Evolutionary conservation across 1,140 invertebrate species (phyloP).

Genomic region (Triops longicaudatus): DNA sequence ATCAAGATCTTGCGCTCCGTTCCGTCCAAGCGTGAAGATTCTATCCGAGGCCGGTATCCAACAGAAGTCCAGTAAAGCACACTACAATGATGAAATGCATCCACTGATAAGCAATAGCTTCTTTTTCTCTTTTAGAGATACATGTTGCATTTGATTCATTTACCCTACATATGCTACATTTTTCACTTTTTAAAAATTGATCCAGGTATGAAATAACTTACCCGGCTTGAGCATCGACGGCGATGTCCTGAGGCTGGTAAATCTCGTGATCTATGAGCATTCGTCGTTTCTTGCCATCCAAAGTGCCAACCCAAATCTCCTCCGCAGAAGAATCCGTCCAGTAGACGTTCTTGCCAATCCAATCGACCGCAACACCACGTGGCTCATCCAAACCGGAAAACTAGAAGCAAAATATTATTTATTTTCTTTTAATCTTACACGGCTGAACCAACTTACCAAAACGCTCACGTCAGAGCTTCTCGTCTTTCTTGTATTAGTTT

Average conservation of each 20-base stretch:
- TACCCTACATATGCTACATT: too few species aligned
- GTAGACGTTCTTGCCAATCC: slow-evolving; percentile 61
- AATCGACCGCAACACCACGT: slow-evolving; percentile 68
- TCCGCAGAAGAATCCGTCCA: slow-evolving; percentile 57
- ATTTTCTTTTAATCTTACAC: neutral
- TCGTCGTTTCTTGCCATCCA: slow-evolving; percentile 49
- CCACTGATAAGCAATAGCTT: slow-evolving; percentile 6
- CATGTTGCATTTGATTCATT: too few species aligned
- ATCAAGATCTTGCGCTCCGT: slow-evolving; percentile 47
- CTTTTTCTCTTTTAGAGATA: slow-evolving; percentile 13
- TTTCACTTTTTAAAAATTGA: too few species aligned
- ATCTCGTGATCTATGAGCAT: slow-evolving; percentile 51
- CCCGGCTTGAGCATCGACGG: slow-evolving; percentile 55
- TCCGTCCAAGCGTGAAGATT: slow-evolving; percentile 58
- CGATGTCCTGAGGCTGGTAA: slow-evolving; percentile 54
- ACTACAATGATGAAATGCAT: slow-evolving; percentile 30
- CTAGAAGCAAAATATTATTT: slow-evolving; percentile 32
- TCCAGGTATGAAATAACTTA: slow-evolving; percentile 40
- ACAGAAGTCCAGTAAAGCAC: slow-evolving; percentile 43
- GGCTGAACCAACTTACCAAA: slow-evolving; percentile 26
- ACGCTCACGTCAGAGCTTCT: slow-evolving; percentile 2
- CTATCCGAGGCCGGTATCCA: slow-evolving; percentile 46
- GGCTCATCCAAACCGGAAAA: slow-evolving; percentile 47
- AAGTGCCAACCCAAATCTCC: slow-evolving; percentile 51
- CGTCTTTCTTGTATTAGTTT: neutral